Base-by-base conservation (phyloP, 2,888 invertebrate species). In the Cantharis rufa region DNA sequence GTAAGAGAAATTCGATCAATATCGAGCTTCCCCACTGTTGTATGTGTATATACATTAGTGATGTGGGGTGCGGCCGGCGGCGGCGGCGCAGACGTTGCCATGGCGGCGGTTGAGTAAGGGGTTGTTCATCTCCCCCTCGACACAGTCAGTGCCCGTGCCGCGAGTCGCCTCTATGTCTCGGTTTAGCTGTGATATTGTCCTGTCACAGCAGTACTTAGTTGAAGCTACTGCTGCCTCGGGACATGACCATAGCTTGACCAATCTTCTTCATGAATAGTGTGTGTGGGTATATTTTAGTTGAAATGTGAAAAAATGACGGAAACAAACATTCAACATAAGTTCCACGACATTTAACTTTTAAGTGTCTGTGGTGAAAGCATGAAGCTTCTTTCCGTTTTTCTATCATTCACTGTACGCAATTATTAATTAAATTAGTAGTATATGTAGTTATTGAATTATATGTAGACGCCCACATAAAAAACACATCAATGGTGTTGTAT, bases 171-270 rank as follows among this genome's bases (percentile, higher is more conserved):
- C 81, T 82, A 82, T 85, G 87, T 84, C 83, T 84, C 84, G 82
- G 85, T 85, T 85, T 86, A 85, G 86, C 87, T 86, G 88, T 94
- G 92, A 96, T 96, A 96, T 96, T 96, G 96, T 96, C 96, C 96
- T 96, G 96, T 96, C 96, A 96, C 96, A 96, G 96, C 96, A 96
- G 96, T 96, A 96, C 93, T 92, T 48, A 88, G 89, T 90, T 89
- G 87, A 88, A 83, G 90, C 91, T 96, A 96, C 96, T 96, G 96
- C 94, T 96, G 95, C 93, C 92, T 91, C 94, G 92, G 95, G 96
- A 95, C 96, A 96, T 95, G 92, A 92, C 91, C 92, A 92, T 90
- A 90, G 92, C 91, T 84, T 83, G 85, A 81, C 82, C 84, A 48
- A 24, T 68, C 21, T 70, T 48, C 16, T 70, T 15, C 72, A 72